A percentile compares a stretch with the other conserved stretches of the same genome.
Evolutionary conservation across 1,140 invertebrate species (phyloP).

Genomic region (Chrysoperla carnea): DNA sequence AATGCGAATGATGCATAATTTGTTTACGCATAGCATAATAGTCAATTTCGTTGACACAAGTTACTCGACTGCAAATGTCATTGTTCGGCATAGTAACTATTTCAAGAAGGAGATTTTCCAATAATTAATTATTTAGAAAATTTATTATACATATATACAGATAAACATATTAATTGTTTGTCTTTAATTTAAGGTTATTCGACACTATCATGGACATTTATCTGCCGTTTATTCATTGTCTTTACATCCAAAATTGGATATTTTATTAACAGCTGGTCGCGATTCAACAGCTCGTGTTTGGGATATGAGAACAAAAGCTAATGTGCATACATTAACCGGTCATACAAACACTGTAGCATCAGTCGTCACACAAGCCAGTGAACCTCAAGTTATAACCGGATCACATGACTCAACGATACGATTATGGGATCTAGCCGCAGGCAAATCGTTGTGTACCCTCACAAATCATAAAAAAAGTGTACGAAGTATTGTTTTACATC

Average conservation of each 20-base stretch:
- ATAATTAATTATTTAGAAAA: too few relatives aligned
- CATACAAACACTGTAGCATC: constrained; percentile 96
- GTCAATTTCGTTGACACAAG: too few relatives aligned
- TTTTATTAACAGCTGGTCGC: constrained; percentile 82
- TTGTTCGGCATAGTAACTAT: too few relatives aligned
- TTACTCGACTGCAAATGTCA: too few relatives aligned
- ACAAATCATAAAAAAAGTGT: constrained; percentile 99
- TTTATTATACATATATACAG: too few relatives aligned
- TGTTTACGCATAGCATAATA: too few relatives aligned
- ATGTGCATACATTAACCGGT: constrained; percentile 90
- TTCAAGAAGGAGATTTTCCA: too few relatives aligned
- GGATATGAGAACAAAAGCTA: constrained; percentile 98
- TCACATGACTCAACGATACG: constrained; percentile 77
- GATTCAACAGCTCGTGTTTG: constrained; percentile 94
- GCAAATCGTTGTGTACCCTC: constrained; percentile 83
- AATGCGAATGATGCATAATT: too few relatives aligned
- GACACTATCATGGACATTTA: constrained; percentile 98
- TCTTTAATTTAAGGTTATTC: constrained; percentile 49
- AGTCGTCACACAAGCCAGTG: constrained; percentile 76
- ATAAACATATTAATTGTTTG: too few relatives aligned
- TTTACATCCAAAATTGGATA: constrained; percentile 91
- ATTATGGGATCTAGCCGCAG: constrained; percentile 93
- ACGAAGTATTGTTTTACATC: constrained; percentile 78
- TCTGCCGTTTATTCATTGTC: constrained; percentile 91
- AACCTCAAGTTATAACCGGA: constrained; percentile 82